Conservation (phyloP, 2,113 vertebrate genomes). For the Lycaon pictus region DNA sequence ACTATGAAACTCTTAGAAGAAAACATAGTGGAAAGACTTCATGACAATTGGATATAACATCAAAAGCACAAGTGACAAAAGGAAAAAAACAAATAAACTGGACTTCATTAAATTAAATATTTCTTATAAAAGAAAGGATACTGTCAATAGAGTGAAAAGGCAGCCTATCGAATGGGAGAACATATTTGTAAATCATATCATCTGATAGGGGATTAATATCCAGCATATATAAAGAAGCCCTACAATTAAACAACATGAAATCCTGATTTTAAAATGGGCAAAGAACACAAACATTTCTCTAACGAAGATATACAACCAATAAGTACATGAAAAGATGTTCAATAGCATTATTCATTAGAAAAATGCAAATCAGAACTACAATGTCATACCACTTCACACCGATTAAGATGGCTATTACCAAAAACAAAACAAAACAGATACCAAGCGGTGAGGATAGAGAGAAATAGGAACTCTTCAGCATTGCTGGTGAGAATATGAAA, state of each 20-base stretch:
- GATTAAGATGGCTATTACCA: not conserved
- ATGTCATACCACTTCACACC: not conserved
- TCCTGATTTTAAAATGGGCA: not conserved
- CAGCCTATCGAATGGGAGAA: not conserved
- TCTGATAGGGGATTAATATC: not conserved
- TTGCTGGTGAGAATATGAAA: not conserved
- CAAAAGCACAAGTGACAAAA: not conserved
- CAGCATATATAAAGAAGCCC: not conserved
- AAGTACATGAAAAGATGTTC: not conserved
- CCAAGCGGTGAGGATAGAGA: not conserved
- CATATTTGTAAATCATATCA: not conserved
- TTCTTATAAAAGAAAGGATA: not conserved
- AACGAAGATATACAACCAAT: not conserved
- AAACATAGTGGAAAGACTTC: not conserved
- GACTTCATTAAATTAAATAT: not conserved
- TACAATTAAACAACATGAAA: not conserved
- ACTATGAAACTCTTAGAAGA: not conserved
- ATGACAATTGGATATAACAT: not conserved
- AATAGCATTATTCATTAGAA: not conserved
- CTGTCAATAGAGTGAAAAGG: not conserved
- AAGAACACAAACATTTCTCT: not conserved
- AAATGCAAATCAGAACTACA: not conserved
- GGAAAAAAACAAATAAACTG: not conserved
- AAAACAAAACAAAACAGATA: not conserved
- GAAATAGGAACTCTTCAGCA: not conserved